A percentile compares a stretch with the other conserved stretches of the same genome.
Evolutionary conservation across 2,113 vertebrate species (phyloP).

Genomic region (Cygnus buccinator): DNA sequence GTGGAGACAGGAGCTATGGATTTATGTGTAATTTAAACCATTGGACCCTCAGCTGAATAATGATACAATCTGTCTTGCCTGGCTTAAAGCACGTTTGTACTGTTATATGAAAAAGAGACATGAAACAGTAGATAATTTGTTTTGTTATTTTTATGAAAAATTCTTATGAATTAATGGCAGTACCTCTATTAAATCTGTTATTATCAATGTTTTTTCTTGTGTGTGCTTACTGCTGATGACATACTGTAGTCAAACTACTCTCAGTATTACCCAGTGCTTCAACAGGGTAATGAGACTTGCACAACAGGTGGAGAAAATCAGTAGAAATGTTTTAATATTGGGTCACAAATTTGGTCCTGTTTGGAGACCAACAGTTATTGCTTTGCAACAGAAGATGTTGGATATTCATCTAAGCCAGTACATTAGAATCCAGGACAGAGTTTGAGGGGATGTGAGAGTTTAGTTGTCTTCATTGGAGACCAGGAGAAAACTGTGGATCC

Average conservation of each 20-base stretch:
- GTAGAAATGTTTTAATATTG: background rate
- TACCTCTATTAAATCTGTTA: slow-evolving; percentile 39
- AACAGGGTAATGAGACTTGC: background rate
- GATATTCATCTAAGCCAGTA: background rate
- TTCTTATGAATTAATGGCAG: background rate
- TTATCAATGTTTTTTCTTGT: background rate
- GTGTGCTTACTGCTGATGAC: background rate
- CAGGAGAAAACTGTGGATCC: background rate
- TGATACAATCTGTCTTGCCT: background rate
- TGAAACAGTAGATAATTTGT: background rate
- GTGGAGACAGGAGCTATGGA: background rate
- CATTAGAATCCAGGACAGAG: background rate
- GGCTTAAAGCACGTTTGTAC: background rate
- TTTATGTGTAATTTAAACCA: background rate
- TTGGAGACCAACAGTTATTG: background rate
- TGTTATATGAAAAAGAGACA: background rate
- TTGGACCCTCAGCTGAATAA: background rate
- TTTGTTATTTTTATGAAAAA: slow-evolving; percentile 5
- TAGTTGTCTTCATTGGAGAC: background rate
- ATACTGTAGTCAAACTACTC: background rate
- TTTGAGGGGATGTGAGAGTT: background rate
- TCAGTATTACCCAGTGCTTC: background rate
- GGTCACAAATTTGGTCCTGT: background rate
- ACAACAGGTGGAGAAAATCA: background rate
- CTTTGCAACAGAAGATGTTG: background rate